phyloP scores from a whole-genome alignment of 1,140 invertebrate genomes.

The Teleopsis dalmanni region DNA sequence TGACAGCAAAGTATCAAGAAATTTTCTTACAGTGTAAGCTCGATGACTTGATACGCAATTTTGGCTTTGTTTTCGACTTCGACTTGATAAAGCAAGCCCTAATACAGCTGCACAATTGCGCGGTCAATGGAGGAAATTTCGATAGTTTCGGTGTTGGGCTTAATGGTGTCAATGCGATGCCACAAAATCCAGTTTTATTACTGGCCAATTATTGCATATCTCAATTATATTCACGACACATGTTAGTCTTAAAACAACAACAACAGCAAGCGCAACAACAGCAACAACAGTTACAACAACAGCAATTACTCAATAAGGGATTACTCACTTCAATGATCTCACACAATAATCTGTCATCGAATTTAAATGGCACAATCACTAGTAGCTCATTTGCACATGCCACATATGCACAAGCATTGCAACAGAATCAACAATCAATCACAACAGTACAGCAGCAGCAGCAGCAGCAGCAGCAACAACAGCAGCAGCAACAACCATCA shows the following conservation, averaged over 20 bases:
- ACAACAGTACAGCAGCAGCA: conserved; percentile 1
- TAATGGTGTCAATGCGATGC: conserved; percentile 24
- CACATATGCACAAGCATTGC: conserved; percentile 4
- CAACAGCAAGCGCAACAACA: conserved; percentile 25
- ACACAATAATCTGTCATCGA: conserved; percentile 1
- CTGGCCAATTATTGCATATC: conserved; percentile 67
- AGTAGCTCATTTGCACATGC: conserved; percentile 1
- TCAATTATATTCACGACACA: conserved; percentile 61
- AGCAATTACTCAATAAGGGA: conserved; percentile 16
- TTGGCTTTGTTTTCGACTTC: conserved; percentile 58
- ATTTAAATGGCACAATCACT: not conserved
- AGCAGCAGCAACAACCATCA: conserved; percentile 5
- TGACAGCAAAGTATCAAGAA: conserved; percentile 61
- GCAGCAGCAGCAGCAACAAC: conserved; percentile 10
- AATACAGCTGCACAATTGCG: conserved; percentile 49
- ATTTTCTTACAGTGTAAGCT: conserved; percentile 64
- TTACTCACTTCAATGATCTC: conserved; percentile 10
- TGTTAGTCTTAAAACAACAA: conserved; percentile 53
- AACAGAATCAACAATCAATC: conserved; percentile 2
- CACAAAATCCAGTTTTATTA: conserved; percentile 60
- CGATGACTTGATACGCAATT: conserved; percentile 61
- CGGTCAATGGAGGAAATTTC: conserved; percentile 8
- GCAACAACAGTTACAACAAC: conserved; percentile 46
- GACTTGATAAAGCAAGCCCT: conserved; percentile 57
- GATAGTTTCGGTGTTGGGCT: conserved; percentile 1